Base-by-base conservation (phyloP, 1,140 invertebrate genomes). In the Hirudo medicinalis region DNA sequence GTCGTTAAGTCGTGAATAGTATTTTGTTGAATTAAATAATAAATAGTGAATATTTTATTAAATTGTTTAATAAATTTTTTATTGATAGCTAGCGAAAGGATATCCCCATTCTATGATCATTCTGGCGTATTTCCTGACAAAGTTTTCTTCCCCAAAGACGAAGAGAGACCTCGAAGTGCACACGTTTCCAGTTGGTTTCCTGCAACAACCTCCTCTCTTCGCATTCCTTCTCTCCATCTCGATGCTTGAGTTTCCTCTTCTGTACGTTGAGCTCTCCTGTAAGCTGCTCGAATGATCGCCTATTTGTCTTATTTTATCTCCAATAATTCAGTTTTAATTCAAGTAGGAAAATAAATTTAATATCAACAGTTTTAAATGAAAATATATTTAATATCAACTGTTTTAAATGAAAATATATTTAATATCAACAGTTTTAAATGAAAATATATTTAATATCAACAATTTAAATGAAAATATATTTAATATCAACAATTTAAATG, bases 101-200 rank as follows among this genome's bases (percentile, higher is more conserved):
- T 89, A 88, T 89, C 92, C 92, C 94, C 94, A 98, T 88, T 98
- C 94, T 84, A 98, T 97, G 85, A 98, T 95, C 85, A 95, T 95
- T 84, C 91, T 90, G 83, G 95, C 97, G 84, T 96, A 93, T 85
- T 89, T 88, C 82, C 94, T 87, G 82, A 99, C 90, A 84, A 89
- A 89, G 85, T 98, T 99, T 84, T 96, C 91, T 84, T 99, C 94
- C 83, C 90, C 91, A 83, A 99, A 90, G 83, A 99, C 90, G 87
- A 98, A 99, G 81, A 99, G 88, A 82, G 94, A 82, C 27, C 79
- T 43, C 9, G n/a, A 20, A 70, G 36, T 22, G 36, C 36, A 36
- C 6, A 36, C 1, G 6, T 25, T 53, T n/a, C 69, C 25, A n/a
- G 22, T 6, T 6, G 17, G n/a, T 25, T 36, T 19, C 63, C 67